Percentiles rank a stretch among this genome's conserved stretches.
Conservation (phyloP, 2,797 vertebrate genomes). For the Hyperoplus immaculatus region DNA sequence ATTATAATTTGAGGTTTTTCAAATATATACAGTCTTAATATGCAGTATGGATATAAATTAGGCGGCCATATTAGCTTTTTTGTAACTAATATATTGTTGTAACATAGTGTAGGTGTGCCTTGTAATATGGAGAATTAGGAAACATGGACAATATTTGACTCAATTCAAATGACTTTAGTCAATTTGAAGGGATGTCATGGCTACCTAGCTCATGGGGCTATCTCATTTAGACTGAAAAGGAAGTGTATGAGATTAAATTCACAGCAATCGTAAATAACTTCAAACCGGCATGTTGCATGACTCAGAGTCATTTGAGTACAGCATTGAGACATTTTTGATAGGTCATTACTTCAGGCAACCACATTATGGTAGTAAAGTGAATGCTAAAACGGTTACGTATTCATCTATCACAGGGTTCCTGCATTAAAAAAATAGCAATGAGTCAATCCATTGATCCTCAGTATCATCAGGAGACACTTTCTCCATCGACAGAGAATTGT, state of each 20-base stretch:
- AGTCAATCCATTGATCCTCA: slow-evolving; percentile 1
- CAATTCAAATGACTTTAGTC: neutral
- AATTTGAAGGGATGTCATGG: neutral
- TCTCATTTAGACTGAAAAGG: neutral
- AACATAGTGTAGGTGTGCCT: neutral
- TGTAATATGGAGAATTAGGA: neutral
- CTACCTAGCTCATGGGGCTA: no score
- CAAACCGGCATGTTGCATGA: neutral
- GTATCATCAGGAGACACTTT: slow-evolving; percentile 11
- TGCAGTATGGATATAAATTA: neutral
- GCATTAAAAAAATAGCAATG: slow-evolving; percentile 13
- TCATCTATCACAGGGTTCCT: slow-evolving; percentile 18
- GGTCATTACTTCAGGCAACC: neutral
- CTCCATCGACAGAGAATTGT: slow-evolving; percentile 18
- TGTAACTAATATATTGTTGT: neutral
- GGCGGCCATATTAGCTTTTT: neutral
- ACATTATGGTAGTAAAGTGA: neutral
- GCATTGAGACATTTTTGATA: neutral
- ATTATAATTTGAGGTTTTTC: neutral
- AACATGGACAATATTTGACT: neutral
- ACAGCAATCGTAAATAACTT: neutral
- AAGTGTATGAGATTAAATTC: neutral
- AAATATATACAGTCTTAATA: neutral
- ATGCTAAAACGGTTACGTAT: neutral
- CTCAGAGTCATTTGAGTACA: neutral